Evolutionary conservation across 1,140 invertebrate species (phyloP), one percentile per base, ranked within the genome.

Genomic region (Phenacoccus solenopsis): DNA sequence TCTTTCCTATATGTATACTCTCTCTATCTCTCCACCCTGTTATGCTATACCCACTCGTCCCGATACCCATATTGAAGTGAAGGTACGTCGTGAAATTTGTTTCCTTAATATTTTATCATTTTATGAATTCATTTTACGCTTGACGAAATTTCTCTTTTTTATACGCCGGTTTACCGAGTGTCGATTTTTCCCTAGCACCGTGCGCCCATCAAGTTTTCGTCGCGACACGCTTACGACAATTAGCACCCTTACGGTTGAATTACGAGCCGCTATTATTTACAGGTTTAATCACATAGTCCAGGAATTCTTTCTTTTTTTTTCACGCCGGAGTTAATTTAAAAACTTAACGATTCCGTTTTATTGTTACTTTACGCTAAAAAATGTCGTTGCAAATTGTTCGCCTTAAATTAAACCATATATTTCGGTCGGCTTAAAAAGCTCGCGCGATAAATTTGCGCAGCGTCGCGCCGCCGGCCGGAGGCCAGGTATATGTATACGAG

Each of bases 321-420:
- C n/a, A n/a, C n/a, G n/a, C n/a, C n/a, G n/a, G 38, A 49, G 38
- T 49, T 49, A 49, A 49, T 49, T 49, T 49, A 49, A 49, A 49
- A 49, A 49, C 20, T 49, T 49, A 49, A 49, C 38, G 38, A 49
- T 10, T 49, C 38, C 12, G 38, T 49, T 49, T 49, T 49, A 49
- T 49, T 49, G 38, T 49, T 49, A 16, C 20, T 49, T 49, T 49
- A 2, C 38, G 5, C 20, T 49, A 49, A 49, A 49, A 49, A 49
- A 49, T 49, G 38, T 49, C 38, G 13, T n/a, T 49, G 38, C 12
- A 49, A 49, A 49, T 49, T 49, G 4, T 49, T 49, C 38, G 38
- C n/a, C n/a, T 49, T 49, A 49, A 49, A 49, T 49, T 49, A 49
- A 49, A 49, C 38, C 38, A 49, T 49, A 49, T 49, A 49, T 49